phyloP scores from a whole-genome alignment of 2,888 invertebrate species.

The Eulithis testata region DNA sequence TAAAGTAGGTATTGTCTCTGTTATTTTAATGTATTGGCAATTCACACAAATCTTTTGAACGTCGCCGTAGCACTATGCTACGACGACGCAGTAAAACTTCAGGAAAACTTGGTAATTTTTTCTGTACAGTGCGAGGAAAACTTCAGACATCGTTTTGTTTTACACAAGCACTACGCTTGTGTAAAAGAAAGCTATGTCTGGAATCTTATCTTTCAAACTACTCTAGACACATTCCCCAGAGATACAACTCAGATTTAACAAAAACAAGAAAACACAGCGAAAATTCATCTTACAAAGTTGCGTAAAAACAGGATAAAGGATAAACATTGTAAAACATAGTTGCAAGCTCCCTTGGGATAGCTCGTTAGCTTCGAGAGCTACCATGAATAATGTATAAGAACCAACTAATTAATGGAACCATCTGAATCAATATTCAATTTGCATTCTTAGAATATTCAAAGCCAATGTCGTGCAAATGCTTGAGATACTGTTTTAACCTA shows the following conservation, averaged over 20 bases:
- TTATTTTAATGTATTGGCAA: too few relatives aligned
- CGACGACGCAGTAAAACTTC: too few relatives aligned
- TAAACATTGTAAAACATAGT: constrained; percentile 26
- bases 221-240: background rate
- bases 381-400: constrained; percentile 44
- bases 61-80: too few relatives aligned
- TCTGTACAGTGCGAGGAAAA: too few relatives aligned
- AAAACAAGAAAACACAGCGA: constrained; percentile 4
- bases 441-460: constrained; percentile 43
- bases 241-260: background rate
- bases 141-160: too few relatives aligned
- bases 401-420: constrained; percentile 44
- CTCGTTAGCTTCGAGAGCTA: constrained; percentile 40
- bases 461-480: constrained; percentile 10
- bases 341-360: constrained; percentile 32
- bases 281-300: constrained; percentile 16
- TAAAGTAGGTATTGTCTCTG: too few relatives aligned
- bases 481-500: background rate
- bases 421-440: constrained; percentile 45
- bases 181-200: too few relatives aligned
- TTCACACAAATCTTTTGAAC: too few relatives aligned
- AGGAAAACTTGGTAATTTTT: too few relatives aligned
- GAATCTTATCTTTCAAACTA: background rate
- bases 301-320: constrained; percentile 26
- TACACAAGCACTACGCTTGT: too few relatives aligned